Evolutionary conservation across 2,113 vertebrate genomes (phyloP).

Genomic region (Dasyurus viverrinus): DNA sequence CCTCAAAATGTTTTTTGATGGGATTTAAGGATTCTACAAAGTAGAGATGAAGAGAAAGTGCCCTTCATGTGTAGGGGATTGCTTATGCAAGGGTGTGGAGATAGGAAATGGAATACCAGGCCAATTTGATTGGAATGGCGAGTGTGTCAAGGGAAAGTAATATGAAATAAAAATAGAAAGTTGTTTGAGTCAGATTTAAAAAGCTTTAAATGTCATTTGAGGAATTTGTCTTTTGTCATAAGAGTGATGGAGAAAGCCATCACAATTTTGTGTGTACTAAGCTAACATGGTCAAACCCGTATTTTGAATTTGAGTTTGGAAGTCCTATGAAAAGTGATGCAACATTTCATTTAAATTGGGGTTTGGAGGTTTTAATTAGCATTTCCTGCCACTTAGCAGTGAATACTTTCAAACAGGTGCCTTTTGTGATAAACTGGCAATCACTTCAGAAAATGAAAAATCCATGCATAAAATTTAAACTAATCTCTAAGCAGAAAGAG

Average conservation of each 20-base stretch:
- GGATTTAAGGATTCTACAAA: background rate
- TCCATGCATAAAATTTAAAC: background rate
- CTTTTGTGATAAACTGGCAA: background rate
- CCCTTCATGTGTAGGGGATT: background rate
- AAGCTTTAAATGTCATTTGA: background rate
- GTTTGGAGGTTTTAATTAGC: background rate
- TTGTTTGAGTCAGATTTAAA: background rate
- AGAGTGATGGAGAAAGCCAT: background rate
- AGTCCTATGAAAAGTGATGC: background rate
- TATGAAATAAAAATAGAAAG: background rate
- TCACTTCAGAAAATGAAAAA: background rate
- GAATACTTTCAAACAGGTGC: background rate
- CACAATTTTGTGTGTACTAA: background rate
- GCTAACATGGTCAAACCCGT: background rate
- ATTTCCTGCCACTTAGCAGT: background rate
- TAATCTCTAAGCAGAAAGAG: background rate
- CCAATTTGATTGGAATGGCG: background rate
- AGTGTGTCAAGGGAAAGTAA: background rate
- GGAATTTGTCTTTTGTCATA: background rate
- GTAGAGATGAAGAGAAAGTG: background rate
- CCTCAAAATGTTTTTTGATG: too few relatives aligned
- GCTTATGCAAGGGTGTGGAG: background rate
- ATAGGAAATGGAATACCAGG: background rate
- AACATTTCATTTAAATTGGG: background rate
- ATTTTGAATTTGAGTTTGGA: background rate